Evolutionary conservation across 2,888 invertebrate species (phyloP), one percentile per base, ranked within the genome.

Genomic region (Tipula helvola): DNA sequence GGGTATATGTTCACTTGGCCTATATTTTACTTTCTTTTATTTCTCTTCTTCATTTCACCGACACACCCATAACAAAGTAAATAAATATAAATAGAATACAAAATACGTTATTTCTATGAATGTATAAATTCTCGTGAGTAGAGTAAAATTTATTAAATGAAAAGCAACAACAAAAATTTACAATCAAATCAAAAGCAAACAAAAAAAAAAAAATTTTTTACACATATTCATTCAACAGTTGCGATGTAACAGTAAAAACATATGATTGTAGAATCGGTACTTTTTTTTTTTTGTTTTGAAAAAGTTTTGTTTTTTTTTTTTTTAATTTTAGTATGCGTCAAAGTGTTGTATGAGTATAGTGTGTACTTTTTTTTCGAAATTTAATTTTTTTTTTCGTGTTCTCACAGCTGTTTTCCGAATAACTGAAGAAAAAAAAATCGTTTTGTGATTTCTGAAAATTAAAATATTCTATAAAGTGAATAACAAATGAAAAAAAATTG

Each of bases 151-250:
- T 5, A n/a, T 39, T 39, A 39, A 39, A 39, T 16, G 36, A 71
- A 71, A 5, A 84, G 16, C 36, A 84, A 39, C 84, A 84, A 84
- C 84, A 41, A 39, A 84, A 84, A 84, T 84, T 84, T 84, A 39
- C 41, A 84, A 71, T 71, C 84, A 84, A 84, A 84, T 84, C 84
- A 41, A 84, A 84, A 41, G 84, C 36, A 84, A 39, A 84, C 7
- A 39, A 36, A 41, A 84, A 84, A 28, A 83, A n/a, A 39, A 39
- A 36, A 12, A 13, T 36, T 36, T 16, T 39, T 41, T 84, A 84
- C 84, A 84, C 84, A 84, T 41, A 85, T 85, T 42, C 85, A 85
- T 85, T 85, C 85, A 85, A 85, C 42, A 85, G 85, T 85, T 85
- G 39, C 42, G 39, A 85, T 85, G 39, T 42, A 85, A 85, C 85